Base-by-base conservation (phyloP, 1,140 invertebrate species). In the Drosophila sulfurigaster region DNA sequence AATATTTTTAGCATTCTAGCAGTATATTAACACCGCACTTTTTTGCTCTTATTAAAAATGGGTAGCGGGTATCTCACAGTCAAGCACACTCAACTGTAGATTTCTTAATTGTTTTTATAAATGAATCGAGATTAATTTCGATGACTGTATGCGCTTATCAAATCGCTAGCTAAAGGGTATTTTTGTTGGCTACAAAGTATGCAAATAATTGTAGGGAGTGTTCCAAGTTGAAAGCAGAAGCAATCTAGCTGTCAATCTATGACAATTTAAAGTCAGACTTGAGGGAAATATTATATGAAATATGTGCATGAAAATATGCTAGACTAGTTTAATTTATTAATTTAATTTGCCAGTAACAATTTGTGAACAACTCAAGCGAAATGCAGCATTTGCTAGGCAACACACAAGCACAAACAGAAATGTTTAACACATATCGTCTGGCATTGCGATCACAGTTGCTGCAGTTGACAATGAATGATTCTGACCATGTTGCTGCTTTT, bases 381-480 rank as follows among this genome's bases (percentile, higher is more conserved):
- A n/a, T 43, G n/a, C n/a, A 43, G 41, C 41, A 43, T 13, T 43
- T 43, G 41, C 41, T 43, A 43, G 41, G 41, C 13, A 43, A 43
- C 41, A 43, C n/a, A 41, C 38, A 41, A 46, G 1, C 59, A 30
- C 32, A 45, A 25, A 35, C 20, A 25, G 0, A 25, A 25, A 25
- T 25, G 35, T 8, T 20, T 4, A 41, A 58, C 15, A 13, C 41
- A 15, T 2, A 51, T 30, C 56, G 38, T 51, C 45, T 38, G 11
- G 41, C 41, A 13, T n/a, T 10, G 35, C 46, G 79, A 81, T 82
- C 75, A 56, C 59, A 65, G 52, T 25, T 2, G 35, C 35, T 78
- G 75, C 79, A 81, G 74, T 65, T 81, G 79, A 69, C 8, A 62
- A 49, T 28, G 11, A 10, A 32, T 30, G 28, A 11, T 30, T 13